Percentiles rank a stretch among this genome's conserved stretches.
Conservation (phyloP, 2,888 invertebrate species). For the Apocheima hispidaria region DNA sequence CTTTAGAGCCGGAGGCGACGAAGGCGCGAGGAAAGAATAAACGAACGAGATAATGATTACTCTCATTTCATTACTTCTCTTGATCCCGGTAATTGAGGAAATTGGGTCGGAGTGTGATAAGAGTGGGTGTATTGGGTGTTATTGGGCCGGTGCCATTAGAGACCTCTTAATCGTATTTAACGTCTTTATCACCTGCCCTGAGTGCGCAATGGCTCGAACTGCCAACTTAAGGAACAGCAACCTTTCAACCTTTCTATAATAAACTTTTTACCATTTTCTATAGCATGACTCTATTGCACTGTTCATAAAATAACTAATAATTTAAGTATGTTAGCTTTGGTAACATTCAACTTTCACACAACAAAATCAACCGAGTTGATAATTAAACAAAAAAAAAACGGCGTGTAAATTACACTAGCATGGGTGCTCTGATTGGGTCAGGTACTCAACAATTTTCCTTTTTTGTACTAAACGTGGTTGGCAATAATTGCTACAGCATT, state of each 20-base stretch:
- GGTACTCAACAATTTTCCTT: conserved; percentile 71
- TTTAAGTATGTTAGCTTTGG: no score
- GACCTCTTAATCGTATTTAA: conserved; percentile 81
- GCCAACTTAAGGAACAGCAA: conserved; percentile 61
- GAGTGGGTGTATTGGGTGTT: conserved; percentile 71
- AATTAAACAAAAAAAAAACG: not conserved
- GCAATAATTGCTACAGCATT: conserved; percentile 82
- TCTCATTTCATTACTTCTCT: conserved; percentile 84
- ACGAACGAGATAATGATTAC: conserved; percentile 83
- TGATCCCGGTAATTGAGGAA: conserved; percentile 84
- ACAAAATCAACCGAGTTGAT: not conserved
- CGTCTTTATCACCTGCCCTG: conserved; percentile 80
- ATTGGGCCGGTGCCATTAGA: conserved; percentile 73
- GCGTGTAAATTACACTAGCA: not conserved
- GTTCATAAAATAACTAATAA: not conserved
- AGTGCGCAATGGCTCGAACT: conserved; percentile 74
- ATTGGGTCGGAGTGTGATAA: conserved; percentile 81
- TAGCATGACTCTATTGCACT: not conserved
- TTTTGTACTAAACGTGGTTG: conserved; percentile 57
- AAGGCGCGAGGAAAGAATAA: conserved; percentile 72
- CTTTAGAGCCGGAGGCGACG: conserved; percentile 73
- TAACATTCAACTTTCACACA: not conserved
- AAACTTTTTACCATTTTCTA: conserved; percentile 52
- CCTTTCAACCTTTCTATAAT: conserved; percentile 51
- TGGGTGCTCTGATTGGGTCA: conserved; percentile 19